These are phyloP conservation scores for Noctua pronuba DNA, from an alignment of 2,888 invertebrate genomes.

Conservation along the genomic window DNA sequence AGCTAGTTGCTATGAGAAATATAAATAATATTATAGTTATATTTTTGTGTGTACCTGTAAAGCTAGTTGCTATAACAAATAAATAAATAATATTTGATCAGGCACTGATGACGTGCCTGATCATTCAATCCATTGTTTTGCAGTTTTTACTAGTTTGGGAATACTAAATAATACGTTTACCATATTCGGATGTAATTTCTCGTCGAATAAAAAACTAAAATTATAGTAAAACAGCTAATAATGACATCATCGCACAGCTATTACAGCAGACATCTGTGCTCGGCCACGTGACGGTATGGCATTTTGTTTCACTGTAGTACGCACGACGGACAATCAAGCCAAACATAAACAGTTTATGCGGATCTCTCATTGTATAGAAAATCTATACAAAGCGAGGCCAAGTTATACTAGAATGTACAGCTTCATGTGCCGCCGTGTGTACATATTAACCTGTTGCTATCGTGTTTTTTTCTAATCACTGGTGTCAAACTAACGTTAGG, in stretches of 20 bases:
- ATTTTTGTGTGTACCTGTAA: no score
- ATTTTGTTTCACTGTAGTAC: constrained; percentile 22
- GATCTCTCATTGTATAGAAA: no score
- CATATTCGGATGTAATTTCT: constrained; percentile 14
- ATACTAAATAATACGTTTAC: constrained; percentile 25
- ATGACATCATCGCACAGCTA: constrained; percentile 48
- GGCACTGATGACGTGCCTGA: not conserved
- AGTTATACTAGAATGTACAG: no score
- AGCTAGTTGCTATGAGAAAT: not conserved
- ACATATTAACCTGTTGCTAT: no score
- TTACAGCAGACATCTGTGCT: constrained; percentile 18
- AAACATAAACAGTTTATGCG: no score
- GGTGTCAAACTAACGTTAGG: no score
- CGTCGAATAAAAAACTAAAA: constrained; percentile 19
- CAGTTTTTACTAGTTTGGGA: not conserved
- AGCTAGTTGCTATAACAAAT: not conserved
- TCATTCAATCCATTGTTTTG: constrained; percentile 1
- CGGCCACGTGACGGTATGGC: constrained; percentile 40
- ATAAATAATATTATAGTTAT: not conserved
- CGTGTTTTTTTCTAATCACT: no score
- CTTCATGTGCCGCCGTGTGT: no score
- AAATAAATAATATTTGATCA: not conserved
- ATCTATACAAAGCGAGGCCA: no score
- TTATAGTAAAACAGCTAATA: constrained; percentile 17
- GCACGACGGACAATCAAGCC: no score